Conservation (phyloP, 2,888 invertebrate genomes). For the Nezara viridula region DNA sequence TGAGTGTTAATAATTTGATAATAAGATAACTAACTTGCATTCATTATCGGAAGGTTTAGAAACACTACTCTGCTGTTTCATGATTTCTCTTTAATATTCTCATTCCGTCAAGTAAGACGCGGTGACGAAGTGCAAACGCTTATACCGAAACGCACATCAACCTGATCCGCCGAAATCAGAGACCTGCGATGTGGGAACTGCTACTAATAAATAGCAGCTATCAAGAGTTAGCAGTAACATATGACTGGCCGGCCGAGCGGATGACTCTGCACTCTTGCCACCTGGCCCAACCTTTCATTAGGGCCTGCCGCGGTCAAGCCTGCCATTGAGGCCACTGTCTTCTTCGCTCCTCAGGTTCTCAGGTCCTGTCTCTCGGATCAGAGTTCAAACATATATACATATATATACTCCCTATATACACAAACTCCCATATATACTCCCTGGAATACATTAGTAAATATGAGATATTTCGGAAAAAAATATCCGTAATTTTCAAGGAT, state of each 20-base stretch:
- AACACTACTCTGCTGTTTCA: not conserved
- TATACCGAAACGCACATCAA: not conserved
- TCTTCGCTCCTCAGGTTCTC: not conserved
- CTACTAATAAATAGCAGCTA: conserved; percentile 31
- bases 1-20: too few species aligned
- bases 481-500: too few species aligned
- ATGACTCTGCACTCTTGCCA: not conserved
- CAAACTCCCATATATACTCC: too few species aligned
- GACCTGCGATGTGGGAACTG: not conserved
- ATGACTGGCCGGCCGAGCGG: not conserved
- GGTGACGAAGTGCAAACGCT: not conserved
- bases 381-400: too few species aligned
- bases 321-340: not conserved
- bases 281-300: conserved; percentile 12
- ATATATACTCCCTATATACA: too few species aligned
- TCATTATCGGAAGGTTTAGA: not conserved
- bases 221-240: conserved; percentile 20
- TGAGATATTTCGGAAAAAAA: too few species aligned
- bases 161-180: conserved; percentile 3
- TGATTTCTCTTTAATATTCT: not conserved
- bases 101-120: not conserved
- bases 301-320: conserved; percentile 11
- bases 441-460: too few species aligned
- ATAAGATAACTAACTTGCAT: too few species aligned
- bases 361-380: too few species aligned